Conservation (phyloP, 2,888 invertebrate species). For the Capitulum mitella region DNA sequence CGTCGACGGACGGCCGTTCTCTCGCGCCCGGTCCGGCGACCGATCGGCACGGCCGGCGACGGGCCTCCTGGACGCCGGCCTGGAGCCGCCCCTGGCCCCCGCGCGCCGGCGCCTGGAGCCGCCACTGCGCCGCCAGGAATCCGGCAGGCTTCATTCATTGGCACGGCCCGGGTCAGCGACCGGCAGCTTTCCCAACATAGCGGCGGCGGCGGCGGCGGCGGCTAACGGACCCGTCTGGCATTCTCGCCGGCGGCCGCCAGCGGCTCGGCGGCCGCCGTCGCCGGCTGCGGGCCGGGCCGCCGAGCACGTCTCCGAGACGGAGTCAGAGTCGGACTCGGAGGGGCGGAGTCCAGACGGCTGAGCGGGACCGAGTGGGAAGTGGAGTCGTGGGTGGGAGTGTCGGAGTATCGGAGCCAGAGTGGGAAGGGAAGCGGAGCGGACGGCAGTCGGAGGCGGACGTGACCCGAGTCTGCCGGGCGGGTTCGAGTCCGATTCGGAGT, state of each 20-base stretch:
- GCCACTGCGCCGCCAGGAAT: slow-evolving; percentile 33
- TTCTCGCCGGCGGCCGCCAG: background rate
- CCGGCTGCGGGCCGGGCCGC: background rate
- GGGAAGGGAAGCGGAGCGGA: too few relatives aligned
- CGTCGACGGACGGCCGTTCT: too few relatives aligned
- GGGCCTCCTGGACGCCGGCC: too few relatives aligned
- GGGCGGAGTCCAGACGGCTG: background rate
- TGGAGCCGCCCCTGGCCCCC: background rate
- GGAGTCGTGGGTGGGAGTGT: too few relatives aligned
- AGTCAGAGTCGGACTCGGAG: background rate
- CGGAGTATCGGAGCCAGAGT: too few relatives aligned
- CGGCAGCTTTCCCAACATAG: slow-evolving; percentile 46
- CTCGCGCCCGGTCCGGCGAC: too few relatives aligned
- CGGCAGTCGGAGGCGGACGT: too few relatives aligned
- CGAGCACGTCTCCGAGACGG: too few relatives aligned
- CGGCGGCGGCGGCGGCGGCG: slow-evolving; percentile 47
- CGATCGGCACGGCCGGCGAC: too few relatives aligned
- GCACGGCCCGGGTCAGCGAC: slow-evolving; percentile 46
- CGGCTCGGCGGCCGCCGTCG: background rate
- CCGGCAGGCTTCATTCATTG: slow-evolving; percentile 39
- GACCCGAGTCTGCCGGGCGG: too few relatives aligned
- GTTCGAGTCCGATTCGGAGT: too few relatives aligned
- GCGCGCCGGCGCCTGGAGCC: slow-evolving; percentile 32
- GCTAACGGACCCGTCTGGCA: background rate
- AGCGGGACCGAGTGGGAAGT: background rate